phyloP scores from a whole-genome alignment of 2,113 vertebrate species.

The Salminus brasiliensis region DNA sequence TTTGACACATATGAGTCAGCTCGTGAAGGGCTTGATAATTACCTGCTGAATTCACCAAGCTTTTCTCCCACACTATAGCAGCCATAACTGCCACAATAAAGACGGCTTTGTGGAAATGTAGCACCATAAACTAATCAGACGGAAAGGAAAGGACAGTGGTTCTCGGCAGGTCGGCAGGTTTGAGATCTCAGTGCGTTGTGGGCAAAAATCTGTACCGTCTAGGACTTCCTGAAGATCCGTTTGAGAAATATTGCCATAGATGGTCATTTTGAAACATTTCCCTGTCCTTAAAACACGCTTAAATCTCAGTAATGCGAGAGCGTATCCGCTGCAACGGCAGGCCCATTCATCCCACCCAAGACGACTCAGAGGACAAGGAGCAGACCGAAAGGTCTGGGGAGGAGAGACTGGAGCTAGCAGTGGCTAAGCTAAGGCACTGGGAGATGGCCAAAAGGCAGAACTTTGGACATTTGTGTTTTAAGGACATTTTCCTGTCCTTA shows the following conservation, averaged over 20 bases:
- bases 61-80: background rate
- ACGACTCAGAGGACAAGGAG: slow-evolving; percentile 1
- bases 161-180: too few species aligned
- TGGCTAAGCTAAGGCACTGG: slow-evolving; percentile 21
- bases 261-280: too few species aligned
- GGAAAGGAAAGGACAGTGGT: too few species aligned
- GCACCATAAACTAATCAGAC: background rate
- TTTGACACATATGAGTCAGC: background rate
- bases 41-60: background rate
- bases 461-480: too few species aligned
- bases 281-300: too few species aligned
- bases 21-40: slow-evolving; percentile 19
- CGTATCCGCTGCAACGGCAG: slow-evolving; percentile 39
- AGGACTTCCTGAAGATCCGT: too few species aligned
- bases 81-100: background rate
- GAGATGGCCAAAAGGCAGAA: slow-evolving; percentile 32
- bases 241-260: too few species aligned
- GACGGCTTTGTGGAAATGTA: background rate
- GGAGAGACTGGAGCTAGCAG: slow-evolving; percentile 21
- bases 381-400: too few species aligned
- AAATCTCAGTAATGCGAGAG: slow-evolving; percentile 40
- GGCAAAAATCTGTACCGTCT: too few species aligned
- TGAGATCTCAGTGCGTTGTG: too few species aligned
- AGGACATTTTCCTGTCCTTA: too few species aligned
- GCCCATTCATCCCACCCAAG: slow-evolving; percentile 22